Evolutionary conservation across 2,888 invertebrate genomes (phyloP).

Genomic region (Smittia sp.): DNA sequence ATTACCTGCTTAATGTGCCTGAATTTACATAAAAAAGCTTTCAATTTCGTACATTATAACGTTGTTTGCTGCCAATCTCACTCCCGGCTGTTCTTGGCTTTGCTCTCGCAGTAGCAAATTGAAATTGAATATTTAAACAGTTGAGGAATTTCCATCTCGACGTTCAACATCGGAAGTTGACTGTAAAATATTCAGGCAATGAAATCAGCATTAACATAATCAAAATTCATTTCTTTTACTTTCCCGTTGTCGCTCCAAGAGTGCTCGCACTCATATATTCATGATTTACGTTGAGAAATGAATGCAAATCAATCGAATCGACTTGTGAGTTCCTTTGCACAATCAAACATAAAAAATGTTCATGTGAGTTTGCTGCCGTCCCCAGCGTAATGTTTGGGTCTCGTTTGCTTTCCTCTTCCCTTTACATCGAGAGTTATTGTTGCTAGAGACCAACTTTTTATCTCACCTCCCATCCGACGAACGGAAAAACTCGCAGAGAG

Average conservation of each 20-base stretch:
- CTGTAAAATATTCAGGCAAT: neutral
- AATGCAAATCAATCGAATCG: neutral
- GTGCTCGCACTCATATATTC: neutral
- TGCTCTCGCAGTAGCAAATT: conserved; percentile 12
- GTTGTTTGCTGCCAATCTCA: conserved; percentile 36
- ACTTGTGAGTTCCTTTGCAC: neutral
- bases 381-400: no score
- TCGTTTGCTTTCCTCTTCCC: no score
- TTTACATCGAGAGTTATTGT: neutral
- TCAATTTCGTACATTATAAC: conserved; percentile 14
- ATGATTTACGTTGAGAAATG: neutral
- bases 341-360: no score
- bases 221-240: neutral
- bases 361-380: no score
- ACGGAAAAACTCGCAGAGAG: neutral
- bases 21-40: conserved; percentile 39
- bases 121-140: conserved; percentile 33
- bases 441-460: neutral
- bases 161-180: no score
- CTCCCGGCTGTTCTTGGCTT: neutral
- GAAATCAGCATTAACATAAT: neutral
- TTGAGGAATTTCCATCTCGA: neutral
- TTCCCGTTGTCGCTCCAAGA: no score
- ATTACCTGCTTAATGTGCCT: conserved; percentile 36
- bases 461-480: neutral